A percentile compares a stretch with the other conserved stretches of the same genome.
Evolutionary conservation across 92 coral and sea anemone genomes (phyloP).

Genomic region (Diadumene lineata): DNA sequence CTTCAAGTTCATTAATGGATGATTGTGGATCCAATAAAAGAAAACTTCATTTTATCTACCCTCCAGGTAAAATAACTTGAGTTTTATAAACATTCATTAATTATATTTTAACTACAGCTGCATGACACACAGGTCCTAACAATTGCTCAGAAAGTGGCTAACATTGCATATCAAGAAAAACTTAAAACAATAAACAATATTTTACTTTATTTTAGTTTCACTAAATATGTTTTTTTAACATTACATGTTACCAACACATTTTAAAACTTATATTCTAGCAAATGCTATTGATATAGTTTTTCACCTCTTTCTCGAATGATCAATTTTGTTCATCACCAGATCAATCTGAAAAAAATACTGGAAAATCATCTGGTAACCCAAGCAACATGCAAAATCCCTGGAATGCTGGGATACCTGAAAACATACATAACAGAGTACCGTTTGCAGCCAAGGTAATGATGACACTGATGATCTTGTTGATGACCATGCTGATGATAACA

Average conservation of each 20-base stretch:
- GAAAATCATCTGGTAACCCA: neutral
- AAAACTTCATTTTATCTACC: conserved; percentile 25
- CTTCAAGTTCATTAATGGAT: neutral
- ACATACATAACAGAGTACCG: neutral
- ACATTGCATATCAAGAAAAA: too few species aligned
- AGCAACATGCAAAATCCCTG: neutral
- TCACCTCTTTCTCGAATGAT: too few species aligned
- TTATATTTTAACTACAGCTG: too few species aligned
- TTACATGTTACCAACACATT: too few species aligned
- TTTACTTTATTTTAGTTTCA: too few species aligned
- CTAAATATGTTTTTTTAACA: too few species aligned
- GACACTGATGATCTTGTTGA: neutral
- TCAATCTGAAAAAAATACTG: neutral
- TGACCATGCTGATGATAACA: neutral
- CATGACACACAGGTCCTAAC: too few species aligned
- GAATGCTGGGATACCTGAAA: conserved; percentile 4
- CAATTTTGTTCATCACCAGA: neutral
- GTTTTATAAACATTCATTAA: too few species aligned
- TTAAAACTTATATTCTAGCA: too few species aligned
- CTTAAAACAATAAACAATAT: too few species aligned
- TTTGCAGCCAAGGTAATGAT: conserved; percentile 21
- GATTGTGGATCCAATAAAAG: conserved; percentile 16
- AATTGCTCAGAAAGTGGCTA: too few species aligned
- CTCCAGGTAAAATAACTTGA: neutral
- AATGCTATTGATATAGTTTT: too few species aligned